Conservation (phyloP, 2,888 invertebrate genomes). For the Pristionchus fissidentatus region DNA sequence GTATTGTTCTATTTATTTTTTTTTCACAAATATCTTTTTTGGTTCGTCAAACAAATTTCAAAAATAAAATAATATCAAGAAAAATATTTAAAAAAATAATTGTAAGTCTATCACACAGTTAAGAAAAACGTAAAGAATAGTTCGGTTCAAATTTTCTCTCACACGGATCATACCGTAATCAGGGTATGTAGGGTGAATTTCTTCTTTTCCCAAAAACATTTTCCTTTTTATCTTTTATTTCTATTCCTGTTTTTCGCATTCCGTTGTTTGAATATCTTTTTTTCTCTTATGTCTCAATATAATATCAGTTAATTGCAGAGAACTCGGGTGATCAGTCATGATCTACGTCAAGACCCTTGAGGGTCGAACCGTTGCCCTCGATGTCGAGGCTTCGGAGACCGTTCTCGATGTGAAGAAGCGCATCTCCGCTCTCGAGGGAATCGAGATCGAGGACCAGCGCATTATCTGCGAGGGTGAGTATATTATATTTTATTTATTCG, state of each 20-base stretch:
- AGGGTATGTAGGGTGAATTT: not conserved
- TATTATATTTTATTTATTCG: not conserved
- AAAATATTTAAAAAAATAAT: not conserved
- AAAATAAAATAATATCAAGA: not conserved
- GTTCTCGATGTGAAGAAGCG: constrained; percentile 62
- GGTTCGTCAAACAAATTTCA: too few relatives aligned
- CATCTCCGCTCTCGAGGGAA: constrained; percentile 61
- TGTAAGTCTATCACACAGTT: not conserved
- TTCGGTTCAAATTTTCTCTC: not conserved
- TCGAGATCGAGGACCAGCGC: constrained; percentile 64
- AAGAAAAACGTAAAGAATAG: not conserved
- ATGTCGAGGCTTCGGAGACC: constrained; percentile 58
- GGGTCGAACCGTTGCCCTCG: constrained; percentile 62
- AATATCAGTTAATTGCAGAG: constrained; percentile 1
- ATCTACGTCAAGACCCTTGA: constrained; percentile 65
- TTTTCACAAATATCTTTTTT: too few relatives aligned
- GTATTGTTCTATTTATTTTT: too few relatives aligned
- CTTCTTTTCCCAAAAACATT: constrained; percentile 26
- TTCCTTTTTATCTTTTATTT: not conserved
- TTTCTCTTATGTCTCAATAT: not conserved
- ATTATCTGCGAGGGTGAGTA: constrained; percentile 59
- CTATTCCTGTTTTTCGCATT: not conserved
- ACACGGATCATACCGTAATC: not conserved
- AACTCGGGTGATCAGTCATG: constrained; percentile 54
- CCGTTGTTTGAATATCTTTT: not conserved